Evolutionary conservation across 2,797 vertebrate genomes (phyloP).

Genomic region (Protonibea diacanthus): DNA sequence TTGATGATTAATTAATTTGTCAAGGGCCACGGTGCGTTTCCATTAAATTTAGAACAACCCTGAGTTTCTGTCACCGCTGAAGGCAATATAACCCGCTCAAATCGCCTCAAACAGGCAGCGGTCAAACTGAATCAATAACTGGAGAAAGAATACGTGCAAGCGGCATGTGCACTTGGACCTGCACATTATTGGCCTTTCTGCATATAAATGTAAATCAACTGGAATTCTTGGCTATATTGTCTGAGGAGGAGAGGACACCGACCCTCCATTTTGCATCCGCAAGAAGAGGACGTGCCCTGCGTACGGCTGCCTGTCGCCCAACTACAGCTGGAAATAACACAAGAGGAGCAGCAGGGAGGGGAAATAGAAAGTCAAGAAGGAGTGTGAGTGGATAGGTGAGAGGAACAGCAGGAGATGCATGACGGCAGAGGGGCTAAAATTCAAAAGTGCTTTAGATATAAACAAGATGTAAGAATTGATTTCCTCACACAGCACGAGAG

Average conservation of each 20-base stretch:
- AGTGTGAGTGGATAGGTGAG: background rate
- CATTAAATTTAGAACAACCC: conserved; percentile 41
- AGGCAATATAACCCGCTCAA: conserved; percentile 31
- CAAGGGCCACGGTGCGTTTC: conserved; percentile 36
- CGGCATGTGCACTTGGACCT: conserved; percentile 18
- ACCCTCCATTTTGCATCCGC: conserved; percentile 54
- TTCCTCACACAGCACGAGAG: conserved; percentile 18
- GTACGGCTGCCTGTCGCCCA: conserved; percentile 3
- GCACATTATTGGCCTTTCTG: conserved; percentile 36
- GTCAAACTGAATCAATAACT: conserved; percentile 57
- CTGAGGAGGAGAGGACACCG: conserved; percentile 39
- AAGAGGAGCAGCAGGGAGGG: background rate
- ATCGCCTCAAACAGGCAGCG: conserved; percentile 33
- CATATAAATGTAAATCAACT: conserved; percentile 69
- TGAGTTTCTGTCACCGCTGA: conserved; percentile 26
- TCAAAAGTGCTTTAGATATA: conserved; percentile 14
- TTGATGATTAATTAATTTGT: conserved; percentile 60
- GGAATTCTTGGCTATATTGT: conserved; percentile 44
- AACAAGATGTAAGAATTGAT: conserved; percentile 49
- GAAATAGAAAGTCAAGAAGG: conserved; percentile 1
- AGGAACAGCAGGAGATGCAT: background rate
- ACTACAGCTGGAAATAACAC: conserved; percentile 9
- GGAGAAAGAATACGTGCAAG: conserved; percentile 18
- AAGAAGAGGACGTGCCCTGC: conserved; percentile 37
- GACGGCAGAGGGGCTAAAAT: background rate